Percentiles rank a stretch among this genome's conserved stretches.
Evolutionary conservation across 2,113 vertebrate genomes (phyloP).

Genomic region (Abramis brama): DNA sequence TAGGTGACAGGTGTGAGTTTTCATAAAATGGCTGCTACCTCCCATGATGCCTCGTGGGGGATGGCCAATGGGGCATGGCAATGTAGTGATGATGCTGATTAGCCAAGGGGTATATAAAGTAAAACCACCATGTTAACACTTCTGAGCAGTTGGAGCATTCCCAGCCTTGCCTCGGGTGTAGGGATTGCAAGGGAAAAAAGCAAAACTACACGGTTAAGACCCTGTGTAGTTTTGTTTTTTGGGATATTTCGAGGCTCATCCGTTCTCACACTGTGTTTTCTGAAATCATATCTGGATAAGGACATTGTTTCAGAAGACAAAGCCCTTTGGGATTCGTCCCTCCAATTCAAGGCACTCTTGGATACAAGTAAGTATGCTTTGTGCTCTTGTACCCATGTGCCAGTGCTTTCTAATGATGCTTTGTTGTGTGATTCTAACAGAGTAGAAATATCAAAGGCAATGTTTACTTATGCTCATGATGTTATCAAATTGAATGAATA

Average conservation of each 20-base stretch:
- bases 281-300: constrained; percentile 85
- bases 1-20: constrained; percentile 78
- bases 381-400: constrained; percentile 54
- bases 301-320: constrained; percentile 83
- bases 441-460: background rate
- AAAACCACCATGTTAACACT: constrained; percentile 76
- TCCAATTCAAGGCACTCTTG: constrained; percentile 87
- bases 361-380: constrained; percentile 87
- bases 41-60: constrained; percentile 67
- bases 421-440: constrained; percentile 24
- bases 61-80: constrained; percentile 79
- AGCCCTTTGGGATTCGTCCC: constrained; percentile 86
- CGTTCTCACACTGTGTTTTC: constrained; percentile 91
- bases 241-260: constrained; percentile 83
- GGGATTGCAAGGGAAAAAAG: constrained; percentile 92
- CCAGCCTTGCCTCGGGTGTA: constrained; percentile 99
- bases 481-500: background rate
- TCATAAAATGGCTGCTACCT: constrained; percentile 72
- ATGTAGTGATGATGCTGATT: constrained; percentile 69
- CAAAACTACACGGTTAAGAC: constrained; percentile 90
- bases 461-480: background rate
- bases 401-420: constrained; percentile 23
- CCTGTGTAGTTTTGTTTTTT: constrained; percentile 97
- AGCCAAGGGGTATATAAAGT: constrained; percentile 88
- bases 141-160: constrained; percentile 98